Conservation (phyloP, 2,113 vertebrate genomes). For the Bubalus kerabau region DNA sequence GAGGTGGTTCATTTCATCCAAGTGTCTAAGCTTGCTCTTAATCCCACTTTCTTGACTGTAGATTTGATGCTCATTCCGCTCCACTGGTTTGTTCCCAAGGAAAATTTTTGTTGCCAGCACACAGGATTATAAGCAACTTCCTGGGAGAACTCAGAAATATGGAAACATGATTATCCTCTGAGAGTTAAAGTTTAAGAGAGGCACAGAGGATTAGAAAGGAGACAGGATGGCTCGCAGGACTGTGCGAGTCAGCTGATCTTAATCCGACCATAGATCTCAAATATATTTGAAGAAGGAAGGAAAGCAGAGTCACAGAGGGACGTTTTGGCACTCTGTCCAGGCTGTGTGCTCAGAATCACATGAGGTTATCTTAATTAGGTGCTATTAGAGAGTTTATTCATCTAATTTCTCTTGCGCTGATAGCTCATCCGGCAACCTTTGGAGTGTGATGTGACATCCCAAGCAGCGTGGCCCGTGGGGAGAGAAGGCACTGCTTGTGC, state of each 20-base stretch:
- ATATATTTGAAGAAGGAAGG: constrained; percentile 11
- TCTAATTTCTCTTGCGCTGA: background rate
- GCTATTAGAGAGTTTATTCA: background rate
- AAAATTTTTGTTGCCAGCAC: background rate
- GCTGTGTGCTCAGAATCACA: background rate
- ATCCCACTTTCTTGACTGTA: background rate
- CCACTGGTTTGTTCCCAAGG: background rate
- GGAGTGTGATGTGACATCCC: background rate
- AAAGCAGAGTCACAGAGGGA: background rate
- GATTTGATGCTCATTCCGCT: background rate
- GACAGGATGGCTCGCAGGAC: constrained; percentile 32
- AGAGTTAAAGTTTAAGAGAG: constrained; percentile 26
- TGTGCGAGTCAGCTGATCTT: constrained; percentile 9
- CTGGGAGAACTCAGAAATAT: constrained; percentile 19
- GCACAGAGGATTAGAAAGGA: constrained; percentile 43
- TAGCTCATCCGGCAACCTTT: background rate
- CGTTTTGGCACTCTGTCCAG: background rate
- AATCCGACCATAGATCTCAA: background rate
- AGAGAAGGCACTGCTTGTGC: background rate
- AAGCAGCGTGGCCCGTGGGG: background rate
- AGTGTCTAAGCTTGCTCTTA: background rate
- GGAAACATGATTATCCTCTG: constrained; percentile 28
- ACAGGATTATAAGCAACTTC: background rate
- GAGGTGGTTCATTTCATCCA: background rate
- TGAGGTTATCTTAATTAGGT: background rate